phyloP scores from a whole-genome alignment of 2,797 vertebrate species.

The Macropodus opercularis region DNA sequence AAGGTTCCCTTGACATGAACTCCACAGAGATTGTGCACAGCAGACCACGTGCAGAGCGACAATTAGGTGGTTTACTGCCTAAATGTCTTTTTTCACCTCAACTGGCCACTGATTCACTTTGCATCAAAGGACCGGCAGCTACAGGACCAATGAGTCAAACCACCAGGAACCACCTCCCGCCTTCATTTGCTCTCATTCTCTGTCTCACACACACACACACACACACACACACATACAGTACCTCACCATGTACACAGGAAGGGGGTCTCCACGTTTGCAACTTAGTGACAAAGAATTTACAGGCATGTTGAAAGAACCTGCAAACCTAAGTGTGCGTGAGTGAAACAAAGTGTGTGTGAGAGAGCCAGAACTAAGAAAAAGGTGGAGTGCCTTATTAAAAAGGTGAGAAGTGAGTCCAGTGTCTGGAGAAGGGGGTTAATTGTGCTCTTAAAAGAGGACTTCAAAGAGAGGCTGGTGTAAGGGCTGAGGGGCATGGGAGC shows the following conservation, averaged over 20 bases:
- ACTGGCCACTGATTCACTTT: slow-evolving; percentile 76
- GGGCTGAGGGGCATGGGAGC: slow-evolving; percentile 75
- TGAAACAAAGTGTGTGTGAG: slow-evolving; percentile 21
- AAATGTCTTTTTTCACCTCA: slow-evolving; percentile 61
- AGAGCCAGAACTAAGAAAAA: slow-evolving; percentile 43
- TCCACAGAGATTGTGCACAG: slow-evolving; percentile 17
- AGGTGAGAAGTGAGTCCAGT: slow-evolving; percentile 87
- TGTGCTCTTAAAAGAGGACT: slow-evolving; percentile 83
- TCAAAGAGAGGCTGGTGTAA: slow-evolving; percentile 82
- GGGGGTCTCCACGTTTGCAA: slow-evolving; percentile 70
- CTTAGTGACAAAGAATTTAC: slow-evolving; percentile 82
- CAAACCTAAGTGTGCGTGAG: slow-evolving; percentile 44
- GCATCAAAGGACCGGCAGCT: slow-evolving; percentile 80
- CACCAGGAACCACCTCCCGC: slow-evolving; percentile 52
- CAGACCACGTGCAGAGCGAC: slow-evolving; percentile 39
- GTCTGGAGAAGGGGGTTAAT: slow-evolving; percentile 82
- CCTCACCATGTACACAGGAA: slow-evolving; percentile 50
- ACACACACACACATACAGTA: slow-evolving; percentile 1
- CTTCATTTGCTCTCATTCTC: slow-evolving; percentile 37
- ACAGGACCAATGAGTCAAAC: slow-evolving; percentile 71
- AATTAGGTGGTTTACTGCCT: slow-evolving; percentile 58
- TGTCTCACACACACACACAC: slow-evolving; percentile 8
- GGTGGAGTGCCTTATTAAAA: slow-evolving; percentile 83
- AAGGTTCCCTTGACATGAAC: slow-evolving; percentile 3
- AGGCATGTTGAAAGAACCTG: slow-evolving; percentile 67